Base-by-base conservation (phyloP, 37 sponge, comb jelly and placozoan genomes). In the Corticium candelabrum region DNA sequence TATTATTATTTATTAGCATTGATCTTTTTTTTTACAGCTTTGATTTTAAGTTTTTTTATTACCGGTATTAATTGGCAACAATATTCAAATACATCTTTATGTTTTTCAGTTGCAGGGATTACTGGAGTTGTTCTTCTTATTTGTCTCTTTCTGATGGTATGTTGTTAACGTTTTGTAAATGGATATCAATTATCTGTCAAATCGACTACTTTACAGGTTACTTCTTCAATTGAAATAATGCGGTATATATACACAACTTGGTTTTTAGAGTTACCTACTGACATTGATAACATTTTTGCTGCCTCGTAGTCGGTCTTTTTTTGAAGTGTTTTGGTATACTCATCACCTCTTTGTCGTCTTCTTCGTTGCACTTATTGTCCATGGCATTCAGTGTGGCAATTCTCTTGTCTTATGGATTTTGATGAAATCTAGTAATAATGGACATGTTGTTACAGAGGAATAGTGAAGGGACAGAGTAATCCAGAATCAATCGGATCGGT, bases 291-390 rank as follows among this genome's bases (percentile, higher is more conserved):
- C n/a, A n/a, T n/a, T n/a, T n/a, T n/a, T n/a, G n/a, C n/a, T n/a
- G n/a, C n/a, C n/a, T n/a, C n/a, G n/a, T 33, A 86, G 92, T 5
- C 83, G 93, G 39, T 90, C 90, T 34, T 96, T 82, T 74, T 96
- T 96, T 82, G 96, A 96, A 68, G 87, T 96, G 40, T 96, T 96
- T 79, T 96, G 96, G 96, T 96, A 91, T 80, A 92, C 96, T 7
- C 96, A 96, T 79, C 96, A 96, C 35, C 88, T 96, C 68, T 96
- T 96, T 68, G 79, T 96, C 3, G 74, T 96, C 72, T 96, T 89
- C 85, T 84, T 92, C 41, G 57, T 92, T 39, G 90, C 87, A 31
- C 90, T 96, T 11, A 87, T 80, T 0, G 41, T 89, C 69, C 96
- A 96, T 81, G 94, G 89, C 69, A 80, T 68, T 40, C 86, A 88